Conservation (phyloP, 2,113 vertebrate genomes). For the Cichladusa arquata region DNA sequence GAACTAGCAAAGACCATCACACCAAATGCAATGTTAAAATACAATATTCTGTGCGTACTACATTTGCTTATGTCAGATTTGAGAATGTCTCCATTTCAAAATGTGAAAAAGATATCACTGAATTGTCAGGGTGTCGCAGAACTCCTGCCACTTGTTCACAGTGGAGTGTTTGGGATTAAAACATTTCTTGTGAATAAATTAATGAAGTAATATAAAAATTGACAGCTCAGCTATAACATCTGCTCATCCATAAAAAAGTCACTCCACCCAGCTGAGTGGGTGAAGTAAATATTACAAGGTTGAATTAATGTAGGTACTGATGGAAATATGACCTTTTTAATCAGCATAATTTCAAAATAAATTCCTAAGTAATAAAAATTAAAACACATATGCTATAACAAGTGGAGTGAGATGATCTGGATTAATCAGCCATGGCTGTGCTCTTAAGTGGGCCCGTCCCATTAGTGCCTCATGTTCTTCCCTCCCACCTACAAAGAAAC, state of each 20-base stretch:
- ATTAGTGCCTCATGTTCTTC: neutral
- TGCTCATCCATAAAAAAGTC: conserved; percentile 39
- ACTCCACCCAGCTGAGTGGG: conserved; percentile 56
- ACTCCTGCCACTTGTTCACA: neutral
- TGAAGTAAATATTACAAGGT: conserved; percentile 44
- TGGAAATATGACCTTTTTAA: conserved; percentile 41
- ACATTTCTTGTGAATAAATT: conserved; percentile 15
- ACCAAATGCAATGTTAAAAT: neutral
- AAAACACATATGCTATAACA: neutral
- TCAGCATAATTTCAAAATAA: conserved; percentile 36
- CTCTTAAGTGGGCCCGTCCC: neutral
- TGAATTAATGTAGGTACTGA: conserved; percentile 33
- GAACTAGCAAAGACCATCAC: neutral
- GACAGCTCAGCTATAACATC: conserved; percentile 41
- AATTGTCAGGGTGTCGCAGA: neutral
- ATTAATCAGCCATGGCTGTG: neutral
- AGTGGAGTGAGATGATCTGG: neutral
- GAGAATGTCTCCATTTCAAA: neutral
- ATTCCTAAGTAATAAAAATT: conserved; percentile 27
- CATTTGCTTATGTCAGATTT: neutral
- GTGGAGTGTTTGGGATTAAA: conserved; percentile 7
- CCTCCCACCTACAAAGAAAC: neutral
- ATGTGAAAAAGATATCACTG: neutral
- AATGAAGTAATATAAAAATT: conserved; percentile 41
- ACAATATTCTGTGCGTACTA: neutral